Percentiles rank a stretch among this genome's conserved stretches.
Evolutionary conservation across 2,888 invertebrate genomes (phyloP).

Genomic region (Lycophotia porphyrea): DNA sequence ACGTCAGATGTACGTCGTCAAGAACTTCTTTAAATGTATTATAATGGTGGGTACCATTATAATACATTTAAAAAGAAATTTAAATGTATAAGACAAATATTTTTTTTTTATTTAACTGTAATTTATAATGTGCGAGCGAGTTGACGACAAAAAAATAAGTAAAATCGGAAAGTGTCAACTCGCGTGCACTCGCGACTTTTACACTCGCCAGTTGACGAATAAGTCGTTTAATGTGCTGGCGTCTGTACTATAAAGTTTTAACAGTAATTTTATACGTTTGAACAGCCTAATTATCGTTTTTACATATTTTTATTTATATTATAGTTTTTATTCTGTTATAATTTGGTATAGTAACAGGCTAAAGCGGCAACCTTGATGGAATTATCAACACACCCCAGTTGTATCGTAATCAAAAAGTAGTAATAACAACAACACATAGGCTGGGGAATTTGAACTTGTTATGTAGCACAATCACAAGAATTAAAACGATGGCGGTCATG

Average conservation of each 20-base stretch:
- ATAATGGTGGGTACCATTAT: too few relatives aligned
- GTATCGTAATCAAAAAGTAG: slow-evolving; percentile 43
- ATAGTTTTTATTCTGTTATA: slow-evolving; percentile 33
- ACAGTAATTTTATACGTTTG: slow-evolving; percentile 42
- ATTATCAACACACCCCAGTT: slow-evolving; percentile 43
- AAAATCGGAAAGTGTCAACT: too few relatives aligned
- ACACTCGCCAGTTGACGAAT: too few relatives aligned
- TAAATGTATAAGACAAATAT: too few relatives aligned
- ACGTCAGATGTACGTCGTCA: too few relatives aligned
- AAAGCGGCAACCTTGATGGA: slow-evolving; percentile 45
- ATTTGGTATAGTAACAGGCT: slow-evolving; percentile 9
- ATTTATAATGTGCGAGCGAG: too few relatives aligned
- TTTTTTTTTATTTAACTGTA: too few relatives aligned
- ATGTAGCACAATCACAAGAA: slow-evolving; percentile 22
- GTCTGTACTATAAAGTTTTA: slow-evolving; percentile 30
- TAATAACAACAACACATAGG: slow-evolving; percentile 45
- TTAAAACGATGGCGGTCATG: slow-evolving; percentile 11
- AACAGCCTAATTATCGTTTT: slow-evolving; percentile 26
- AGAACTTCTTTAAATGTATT: too few relatives aligned
- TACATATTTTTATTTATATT: slow-evolving; percentile 26
- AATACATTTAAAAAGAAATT: too few relatives aligned
- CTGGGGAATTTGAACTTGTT: slow-evolving; percentile 46
- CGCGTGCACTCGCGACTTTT: too few relatives aligned
- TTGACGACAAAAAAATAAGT: too few relatives aligned
- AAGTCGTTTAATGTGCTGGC: too few relatives aligned